Evolutionary conservation across 2,113 vertebrate species (phyloP).

Genomic region (Rana temporaria): DNA sequence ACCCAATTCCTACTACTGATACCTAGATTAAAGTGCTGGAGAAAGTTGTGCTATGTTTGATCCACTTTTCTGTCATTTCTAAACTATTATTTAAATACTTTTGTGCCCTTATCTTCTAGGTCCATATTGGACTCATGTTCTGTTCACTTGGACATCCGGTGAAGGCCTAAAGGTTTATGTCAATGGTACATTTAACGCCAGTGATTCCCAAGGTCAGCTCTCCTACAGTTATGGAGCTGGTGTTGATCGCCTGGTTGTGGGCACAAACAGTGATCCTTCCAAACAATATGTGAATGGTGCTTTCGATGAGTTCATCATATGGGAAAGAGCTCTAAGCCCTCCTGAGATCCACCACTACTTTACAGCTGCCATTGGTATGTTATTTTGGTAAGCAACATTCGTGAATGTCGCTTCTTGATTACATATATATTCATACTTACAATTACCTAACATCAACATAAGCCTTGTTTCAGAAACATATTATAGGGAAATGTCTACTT

Average conservation of each 20-base stretch:
- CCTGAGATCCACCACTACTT: slow-evolving; percentile 85
- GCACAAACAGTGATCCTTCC: slow-evolving; percentile 65
- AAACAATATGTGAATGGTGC: slow-evolving; percentile 75
- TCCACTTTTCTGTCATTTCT: background rate
- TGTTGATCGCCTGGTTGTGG: slow-evolving; percentile 74
- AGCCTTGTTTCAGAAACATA: background rate
- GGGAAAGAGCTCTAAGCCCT: slow-evolving; percentile 86
- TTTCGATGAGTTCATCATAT: slow-evolving; percentile 95
- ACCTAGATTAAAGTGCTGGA: no score
- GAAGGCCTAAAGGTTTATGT: slow-evolving; percentile 90
- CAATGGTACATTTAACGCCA: slow-evolving; percentile 82
- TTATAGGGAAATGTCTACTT: background rate
- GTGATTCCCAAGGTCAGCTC: slow-evolving; percentile 73
- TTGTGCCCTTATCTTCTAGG: slow-evolving; percentile 68
- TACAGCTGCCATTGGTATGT: slow-evolving; percentile 83
- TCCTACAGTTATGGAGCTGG: slow-evolving; percentile 79
- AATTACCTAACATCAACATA: slow-evolving; percentile 18
- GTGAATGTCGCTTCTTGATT: slow-evolving; percentile 35
- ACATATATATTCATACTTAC: slow-evolving; percentile 16
- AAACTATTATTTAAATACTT: background rate
- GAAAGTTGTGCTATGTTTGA: background rate
- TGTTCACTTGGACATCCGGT: slow-evolving; percentile 88
- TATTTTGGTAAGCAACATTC: slow-evolving; percentile 56
- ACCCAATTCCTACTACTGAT: no score
- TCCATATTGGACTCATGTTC: slow-evolving; percentile 90